Conservation (phyloP, 2,888 invertebrate genomes). For the Itoplectis maculator region DNA sequence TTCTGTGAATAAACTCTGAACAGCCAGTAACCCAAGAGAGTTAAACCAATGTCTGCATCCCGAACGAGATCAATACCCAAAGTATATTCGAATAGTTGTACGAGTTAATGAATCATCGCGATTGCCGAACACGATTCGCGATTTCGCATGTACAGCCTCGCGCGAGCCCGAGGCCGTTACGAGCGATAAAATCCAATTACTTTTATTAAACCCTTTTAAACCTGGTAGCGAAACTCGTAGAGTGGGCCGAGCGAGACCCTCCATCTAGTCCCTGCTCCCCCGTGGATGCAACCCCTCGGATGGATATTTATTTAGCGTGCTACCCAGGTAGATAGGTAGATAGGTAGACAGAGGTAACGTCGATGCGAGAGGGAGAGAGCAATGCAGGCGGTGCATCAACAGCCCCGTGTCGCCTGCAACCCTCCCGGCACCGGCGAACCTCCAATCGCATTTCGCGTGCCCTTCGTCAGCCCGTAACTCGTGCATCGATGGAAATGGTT, state of each 20-base stretch:
- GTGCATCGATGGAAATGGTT: constrained; percentile 53
- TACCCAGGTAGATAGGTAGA: neutral
- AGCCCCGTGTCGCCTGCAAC: constrained; percentile 32
- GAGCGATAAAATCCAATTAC: constrained; percentile 70
- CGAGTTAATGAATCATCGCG: constrained; percentile 53
- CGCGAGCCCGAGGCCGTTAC: constrained; percentile 38
- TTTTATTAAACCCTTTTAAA: constrained; percentile 70
- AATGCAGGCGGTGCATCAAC: constrained; percentile 26
- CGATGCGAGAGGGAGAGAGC: neutral
- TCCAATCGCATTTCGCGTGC: constrained; percentile 54
- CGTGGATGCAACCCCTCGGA: constrained; percentile 38
- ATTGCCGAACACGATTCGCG: constrained; percentile 33
- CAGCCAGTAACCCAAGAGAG: neutral
- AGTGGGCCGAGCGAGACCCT: neutral
- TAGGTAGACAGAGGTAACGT: neutral
- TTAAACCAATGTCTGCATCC: constrained; percentile 12
- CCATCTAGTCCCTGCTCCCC: constrained; percentile 3
- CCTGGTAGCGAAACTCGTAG: constrained; percentile 30
- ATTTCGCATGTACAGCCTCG: constrained; percentile 19
- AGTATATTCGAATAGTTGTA: neutral
- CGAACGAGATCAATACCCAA: neutral
- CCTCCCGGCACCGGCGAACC: constrained; percentile 2
- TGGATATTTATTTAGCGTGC: constrained; percentile 67
- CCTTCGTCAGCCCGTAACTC: constrained; percentile 55
- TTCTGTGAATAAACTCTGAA: neutral